These are phyloP conservation scores for Recurvirostra avosetta DNA, from an alignment of 2,113 vertebrate genomes.

Conservation along the genomic window DNA sequence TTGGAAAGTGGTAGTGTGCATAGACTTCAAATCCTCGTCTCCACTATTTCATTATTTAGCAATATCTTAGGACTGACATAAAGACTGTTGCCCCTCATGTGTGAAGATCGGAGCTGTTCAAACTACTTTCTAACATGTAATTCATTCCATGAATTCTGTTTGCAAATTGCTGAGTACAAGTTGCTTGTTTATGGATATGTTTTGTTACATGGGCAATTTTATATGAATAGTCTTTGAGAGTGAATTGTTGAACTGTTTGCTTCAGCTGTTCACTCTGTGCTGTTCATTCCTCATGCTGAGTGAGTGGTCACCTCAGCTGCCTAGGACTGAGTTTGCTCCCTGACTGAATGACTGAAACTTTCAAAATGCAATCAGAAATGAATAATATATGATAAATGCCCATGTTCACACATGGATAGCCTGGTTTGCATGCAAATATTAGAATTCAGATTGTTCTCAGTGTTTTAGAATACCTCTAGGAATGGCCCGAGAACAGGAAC, in stretches of 20 bases:
- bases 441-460: neutral
- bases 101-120: neutral
- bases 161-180: neutral
- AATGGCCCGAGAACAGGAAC: neutral
- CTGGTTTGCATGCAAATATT: conserved; percentile 28
- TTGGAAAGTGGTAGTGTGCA: too few relatives aligned
- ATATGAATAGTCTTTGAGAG: neutral
- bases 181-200: neutral
- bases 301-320: neutral
- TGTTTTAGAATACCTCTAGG: neutral
- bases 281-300: neutral
- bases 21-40: too few relatives aligned
- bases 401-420: neutral
- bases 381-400: conserved; percentile 49
- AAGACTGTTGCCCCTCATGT: neutral
- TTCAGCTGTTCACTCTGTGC: neutral
- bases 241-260: neutral
- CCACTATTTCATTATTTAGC: too few relatives aligned
- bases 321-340: neutral
- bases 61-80: neutral
- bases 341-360: neutral
- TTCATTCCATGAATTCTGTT: neutral
- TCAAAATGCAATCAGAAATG: conserved; percentile 34
- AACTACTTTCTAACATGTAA: neutral
- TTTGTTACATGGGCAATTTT: neutral